Evolutionary conservation across 2,113 vertebrate genomes (phyloP), one percentile per base, ranked within the genome.

Genomic region (Bungarus multicinctus): DNA sequence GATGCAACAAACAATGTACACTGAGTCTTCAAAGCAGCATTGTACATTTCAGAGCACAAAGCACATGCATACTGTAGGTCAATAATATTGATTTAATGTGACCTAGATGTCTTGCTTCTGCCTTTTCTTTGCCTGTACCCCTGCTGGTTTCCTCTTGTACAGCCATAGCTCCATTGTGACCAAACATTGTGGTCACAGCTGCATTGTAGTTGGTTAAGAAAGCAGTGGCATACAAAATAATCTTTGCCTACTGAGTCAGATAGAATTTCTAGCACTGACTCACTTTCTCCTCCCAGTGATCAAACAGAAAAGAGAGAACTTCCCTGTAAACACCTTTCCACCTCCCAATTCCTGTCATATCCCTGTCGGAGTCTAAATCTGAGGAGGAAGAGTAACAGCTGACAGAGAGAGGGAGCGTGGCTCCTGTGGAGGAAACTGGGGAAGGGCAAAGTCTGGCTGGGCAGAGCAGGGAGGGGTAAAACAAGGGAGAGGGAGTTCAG

Each of bases 11-110:
- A 14, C 90, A 0, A 0, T 57, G 58, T 30, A 81, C 0, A 4
- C 50, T 43, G 27, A 0, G 0, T 5, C 54, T 60, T 8, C 25
- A 81, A 81, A 43, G 34, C 18, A 81, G 74, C 7, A 3, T 16
- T 34, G 64, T 34, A 22, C 34, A 81, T 39, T 81, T 22, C 74
- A 81, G 74, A 81, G 6, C 34, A 81, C 74, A 81, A 74, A 81
- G 18, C 18, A 81, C 18, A 22, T 81, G 74, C 18, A 22, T 39
- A n/a, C n/a, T n/a, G n/a, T n/a, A 81, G 20, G 18, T 81, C 34
- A 43, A 43, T 81, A 39, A 81, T 22, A 81, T 43, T 81, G 74
- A 81, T 81, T 81, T 81, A 34, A 43, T 81, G 34, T 81, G 74
- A 81, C 74, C 18, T 22, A 18, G 34, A 43, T 39, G 34, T 18